Conservation (phyloP, 2,113 vertebrate genomes). For the Puma concolor region DNA sequence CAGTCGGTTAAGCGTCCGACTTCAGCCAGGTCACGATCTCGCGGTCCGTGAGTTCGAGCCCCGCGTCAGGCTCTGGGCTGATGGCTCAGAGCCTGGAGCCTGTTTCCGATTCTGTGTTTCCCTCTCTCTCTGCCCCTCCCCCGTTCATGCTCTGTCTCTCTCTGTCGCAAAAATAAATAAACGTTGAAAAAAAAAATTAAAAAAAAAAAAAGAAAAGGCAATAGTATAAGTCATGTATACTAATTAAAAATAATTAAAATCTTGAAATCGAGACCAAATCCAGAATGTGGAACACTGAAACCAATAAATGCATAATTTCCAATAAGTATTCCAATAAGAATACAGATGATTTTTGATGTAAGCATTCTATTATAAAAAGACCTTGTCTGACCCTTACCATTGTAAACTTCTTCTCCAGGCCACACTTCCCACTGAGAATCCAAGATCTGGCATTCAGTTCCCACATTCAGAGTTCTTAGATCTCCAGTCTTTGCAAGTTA, state of each 20-base stretch:
- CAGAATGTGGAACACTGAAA: conserved; percentile 36
- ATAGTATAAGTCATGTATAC: not conserved
- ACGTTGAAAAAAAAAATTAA: too few relatives aligned
- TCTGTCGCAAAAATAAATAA: too few relatives aligned
- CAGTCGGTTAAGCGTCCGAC: too few relatives aligned
- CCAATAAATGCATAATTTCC: not conserved
- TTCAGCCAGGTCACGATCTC: too few relatives aligned
- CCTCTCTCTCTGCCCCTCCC: too few relatives aligned
- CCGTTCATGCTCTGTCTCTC: too few relatives aligned
- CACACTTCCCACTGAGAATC: not conserved
- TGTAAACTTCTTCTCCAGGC: not conserved
- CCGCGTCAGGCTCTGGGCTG: too few relatives aligned
- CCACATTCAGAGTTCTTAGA: not conserved
- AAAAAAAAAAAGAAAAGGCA: conserved; percentile 41
- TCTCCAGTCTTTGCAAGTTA: not conserved
- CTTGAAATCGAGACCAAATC: not conserved
- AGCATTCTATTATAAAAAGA: conserved; percentile 35
- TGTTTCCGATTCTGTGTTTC: too few relatives aligned
- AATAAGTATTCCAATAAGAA: not conserved
- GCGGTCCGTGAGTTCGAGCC: too few relatives aligned
- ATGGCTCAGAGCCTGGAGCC: too few relatives aligned
- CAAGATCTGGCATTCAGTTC: not conserved
- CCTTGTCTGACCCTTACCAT: not conserved
- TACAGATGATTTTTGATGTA: not conserved
- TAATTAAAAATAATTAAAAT: conserved; percentile 62